These are phyloP conservation scores for Oophaga pumilio DNA, from an alignment of 2,113 vertebrate species.

Conservation along the genomic window DNA sequence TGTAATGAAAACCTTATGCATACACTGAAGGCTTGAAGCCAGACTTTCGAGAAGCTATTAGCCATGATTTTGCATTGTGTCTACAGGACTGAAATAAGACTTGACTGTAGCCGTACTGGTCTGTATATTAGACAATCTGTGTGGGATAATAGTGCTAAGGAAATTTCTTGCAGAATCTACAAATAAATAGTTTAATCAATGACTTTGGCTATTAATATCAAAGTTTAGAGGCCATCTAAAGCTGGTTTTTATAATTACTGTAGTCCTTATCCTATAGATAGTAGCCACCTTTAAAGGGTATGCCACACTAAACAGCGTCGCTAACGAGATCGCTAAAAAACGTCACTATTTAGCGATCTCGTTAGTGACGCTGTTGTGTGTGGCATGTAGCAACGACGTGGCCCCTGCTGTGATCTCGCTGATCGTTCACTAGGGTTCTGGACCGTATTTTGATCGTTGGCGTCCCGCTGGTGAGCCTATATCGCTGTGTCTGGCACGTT, in stretches of 20 bases:
- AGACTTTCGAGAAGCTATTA: constrained; percentile 22
- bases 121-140: background rate
- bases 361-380: too few relatives aligned
- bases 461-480: too few relatives aligned
- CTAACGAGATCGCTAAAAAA: too few relatives aligned
- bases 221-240: background rate
- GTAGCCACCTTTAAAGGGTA: background rate
- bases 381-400: too few relatives aligned
- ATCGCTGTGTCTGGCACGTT: too few relatives aligned
- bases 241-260: background rate
- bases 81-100: background rate
- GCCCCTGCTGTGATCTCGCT: too few relatives aligned
- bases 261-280: background rate
- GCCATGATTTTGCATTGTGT: constrained; percentile 26
- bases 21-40: constrained; percentile 13
- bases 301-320: too few relatives aligned
- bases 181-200: background rate
- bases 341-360: too few relatives aligned
- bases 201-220: background rate
- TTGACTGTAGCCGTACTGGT: background rate
- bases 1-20: constrained; percentile 41
- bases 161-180: background rate
- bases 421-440: too few relatives aligned
- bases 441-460: too few relatives aligned
- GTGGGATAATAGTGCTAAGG: background rate